Conservation (phyloP, 2,888 invertebrate species). For the Agelastica alni region DNA sequence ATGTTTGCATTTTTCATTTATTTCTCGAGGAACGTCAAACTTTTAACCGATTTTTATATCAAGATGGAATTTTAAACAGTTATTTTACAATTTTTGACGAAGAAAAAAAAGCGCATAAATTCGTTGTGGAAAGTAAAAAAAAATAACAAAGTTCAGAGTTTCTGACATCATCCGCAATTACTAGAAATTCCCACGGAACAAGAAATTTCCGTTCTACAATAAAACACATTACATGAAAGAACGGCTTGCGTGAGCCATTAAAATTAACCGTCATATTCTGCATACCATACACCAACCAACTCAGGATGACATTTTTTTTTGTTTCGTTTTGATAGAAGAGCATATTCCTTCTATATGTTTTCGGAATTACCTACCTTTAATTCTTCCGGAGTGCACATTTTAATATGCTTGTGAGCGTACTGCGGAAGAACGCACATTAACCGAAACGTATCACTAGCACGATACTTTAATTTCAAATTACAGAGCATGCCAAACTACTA, state of each 20-base stretch:
- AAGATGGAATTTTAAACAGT: too few relatives aligned
- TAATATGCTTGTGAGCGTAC: neutral
- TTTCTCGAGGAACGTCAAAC: too few relatives aligned
- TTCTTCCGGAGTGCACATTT: conserved; percentile 59
- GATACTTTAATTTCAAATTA: too few relatives aligned
- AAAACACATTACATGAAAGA: conserved; percentile 28
- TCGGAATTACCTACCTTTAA: conserved; percentile 53
- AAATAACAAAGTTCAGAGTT: too few relatives aligned
- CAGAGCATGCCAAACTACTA: too few relatives aligned
- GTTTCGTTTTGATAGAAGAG: conserved; percentile 2
- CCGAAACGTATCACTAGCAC: too few relatives aligned
- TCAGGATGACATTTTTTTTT: conserved; percentile 25
- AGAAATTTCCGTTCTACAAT: conserved; percentile 30
- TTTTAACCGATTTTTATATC: too few relatives aligned
- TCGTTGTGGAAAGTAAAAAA: too few relatives aligned
- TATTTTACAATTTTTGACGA: too few relatives aligned
- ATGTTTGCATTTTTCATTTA: too few relatives aligned
- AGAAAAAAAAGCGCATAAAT: too few relatives aligned
- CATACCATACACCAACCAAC: conserved; percentile 21
- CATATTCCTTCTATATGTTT: too few relatives aligned
- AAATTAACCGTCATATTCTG: conserved; percentile 44
- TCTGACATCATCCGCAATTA: conserved; percentile 17
- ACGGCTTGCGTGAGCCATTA: conserved; percentile 44
- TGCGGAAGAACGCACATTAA: neutral
- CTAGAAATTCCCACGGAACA: conserved; percentile 21